These are phyloP conservation scores for Falco novaeseelandiae DNA, from an alignment of 2,797 vertebrate genomes.

Conservation along the genomic window DNA sequence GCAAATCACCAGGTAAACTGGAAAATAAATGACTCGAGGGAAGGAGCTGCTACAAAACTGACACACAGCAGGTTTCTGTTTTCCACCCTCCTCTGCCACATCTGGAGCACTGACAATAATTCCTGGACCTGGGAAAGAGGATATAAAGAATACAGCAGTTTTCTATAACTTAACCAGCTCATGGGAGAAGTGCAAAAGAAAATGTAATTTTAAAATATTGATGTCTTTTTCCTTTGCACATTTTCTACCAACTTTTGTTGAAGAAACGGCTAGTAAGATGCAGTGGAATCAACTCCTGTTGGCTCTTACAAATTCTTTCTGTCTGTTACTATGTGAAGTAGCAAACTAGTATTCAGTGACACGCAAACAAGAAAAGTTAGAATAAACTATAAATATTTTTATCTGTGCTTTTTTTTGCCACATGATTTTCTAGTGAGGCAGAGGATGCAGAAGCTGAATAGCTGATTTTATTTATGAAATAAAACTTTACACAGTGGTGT, in stretches of 20 bases:
- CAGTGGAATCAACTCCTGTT: fast-evolving
- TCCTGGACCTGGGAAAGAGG: neutral
- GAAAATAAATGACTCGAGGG: neutral
- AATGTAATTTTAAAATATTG: neutral
- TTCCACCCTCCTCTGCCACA: neutral
- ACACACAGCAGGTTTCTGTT: neutral
- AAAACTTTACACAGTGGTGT: neutral
- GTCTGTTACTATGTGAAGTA: neutral
- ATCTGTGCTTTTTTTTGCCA: neutral
- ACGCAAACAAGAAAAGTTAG: neutral
- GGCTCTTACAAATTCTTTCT: neutral
- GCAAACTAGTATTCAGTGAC: neutral
- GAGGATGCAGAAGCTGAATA: neutral
- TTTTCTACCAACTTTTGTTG: neutral
- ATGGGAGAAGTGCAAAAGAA: neutral
- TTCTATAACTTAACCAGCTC: neutral
- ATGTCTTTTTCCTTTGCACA: neutral
- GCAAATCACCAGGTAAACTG: neutral
- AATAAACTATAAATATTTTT: neutral
- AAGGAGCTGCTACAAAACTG: neutral
- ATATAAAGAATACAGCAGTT: neutral
- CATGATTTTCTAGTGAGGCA: neutral
- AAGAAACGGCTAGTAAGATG: neutral
- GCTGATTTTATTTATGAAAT: neutral
- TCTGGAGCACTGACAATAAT: neutral